phyloP scores from a whole-genome alignment of 2,113 vertebrate genomes.

The Tragelaphus strepsiceros region DNA sequence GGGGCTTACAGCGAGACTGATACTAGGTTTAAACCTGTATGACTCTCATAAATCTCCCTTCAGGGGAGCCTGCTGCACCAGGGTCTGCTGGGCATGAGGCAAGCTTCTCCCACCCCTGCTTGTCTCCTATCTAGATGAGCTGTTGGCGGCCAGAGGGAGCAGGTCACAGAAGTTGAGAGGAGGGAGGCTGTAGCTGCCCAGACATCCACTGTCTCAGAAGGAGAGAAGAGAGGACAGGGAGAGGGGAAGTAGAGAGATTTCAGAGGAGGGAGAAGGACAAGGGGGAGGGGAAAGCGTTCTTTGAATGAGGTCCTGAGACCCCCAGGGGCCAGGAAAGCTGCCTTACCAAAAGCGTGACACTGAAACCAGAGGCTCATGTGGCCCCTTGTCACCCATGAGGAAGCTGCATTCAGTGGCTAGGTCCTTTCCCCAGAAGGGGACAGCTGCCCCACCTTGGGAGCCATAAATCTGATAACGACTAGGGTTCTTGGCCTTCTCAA shows the following conservation, averaged over 20 bases:
- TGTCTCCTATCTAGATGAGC: not conserved
- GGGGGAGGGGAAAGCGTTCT: not conserved
- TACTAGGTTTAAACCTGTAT: not conserved
- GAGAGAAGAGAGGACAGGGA: not conserved
- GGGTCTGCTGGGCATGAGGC: not conserved
- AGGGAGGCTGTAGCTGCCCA: not conserved
- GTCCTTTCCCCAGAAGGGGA: not conserved
- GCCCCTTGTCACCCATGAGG: not conserved
- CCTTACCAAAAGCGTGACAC: accelerated
- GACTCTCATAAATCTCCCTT: not conserved
- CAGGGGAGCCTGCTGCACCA: not conserved
- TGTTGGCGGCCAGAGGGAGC: not conserved
- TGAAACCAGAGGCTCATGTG: not conserved
- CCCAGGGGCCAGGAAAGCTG: not conserved
- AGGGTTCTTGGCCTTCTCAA: not conserved
- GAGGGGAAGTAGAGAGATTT: not conserved
- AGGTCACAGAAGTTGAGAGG: not conserved
- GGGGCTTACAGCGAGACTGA: not conserved
- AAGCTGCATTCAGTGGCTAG: not conserved
- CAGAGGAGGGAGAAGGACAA: not conserved
- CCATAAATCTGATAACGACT: not conserved
- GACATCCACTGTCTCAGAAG: not conserved
- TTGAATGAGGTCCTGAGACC: not conserved
- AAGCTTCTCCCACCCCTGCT: not conserved
- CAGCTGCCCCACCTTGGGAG: not conserved